Evolutionary conservation across 2,797 vertebrate species (phyloP), one percentile per base, ranked within the genome.

Genomic region (Sitta carolinensis): DNA sequence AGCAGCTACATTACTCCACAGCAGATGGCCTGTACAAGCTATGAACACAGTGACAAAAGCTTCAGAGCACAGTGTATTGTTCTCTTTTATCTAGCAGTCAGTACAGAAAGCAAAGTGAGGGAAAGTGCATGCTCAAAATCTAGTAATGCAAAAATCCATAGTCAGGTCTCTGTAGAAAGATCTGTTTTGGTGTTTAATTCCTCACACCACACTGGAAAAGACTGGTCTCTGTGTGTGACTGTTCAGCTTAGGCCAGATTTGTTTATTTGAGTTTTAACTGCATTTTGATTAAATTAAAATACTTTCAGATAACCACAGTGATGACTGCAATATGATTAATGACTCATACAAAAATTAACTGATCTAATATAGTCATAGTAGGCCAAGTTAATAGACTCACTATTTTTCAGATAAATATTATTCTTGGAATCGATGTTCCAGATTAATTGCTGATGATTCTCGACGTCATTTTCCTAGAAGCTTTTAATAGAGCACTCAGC

Each of bases 271-370:
- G 14, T 82, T 94, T 92, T 87, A 95, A 89, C 68, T 87, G 57
- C 62, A 77, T 85, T 91, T 91, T 89, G 45, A 89, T 91, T 89
- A 87, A 83, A 94, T 87, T 91, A 85, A 83, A 91, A 85, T 69
- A 64, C 48, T 85, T 95, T 87, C n/a, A 67, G 84, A 87, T 84
- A 91, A 90, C 62, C 47, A 89, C 62, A 55, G 26, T 29, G 67
- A 82, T 72, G 82, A 89, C 63, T 87, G 54, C 50, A 81, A 73
- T 34, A 75, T 40, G 47, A 89, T 73, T 85, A 66, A 87, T 83
- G 68, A 95, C 47, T 73, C 74, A 92, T 40, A 77, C 20, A 61
- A 87, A 95, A 89, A 89, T 23, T 87, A 76, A 85, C 42, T 13
- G 15, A 76, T 83, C 45, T 89, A 63, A 85, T 79, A 87, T 91